Evolutionary conservation across 2,888 invertebrate species (phyloP).

Genomic region (Drosophila helvetica): DNA sequence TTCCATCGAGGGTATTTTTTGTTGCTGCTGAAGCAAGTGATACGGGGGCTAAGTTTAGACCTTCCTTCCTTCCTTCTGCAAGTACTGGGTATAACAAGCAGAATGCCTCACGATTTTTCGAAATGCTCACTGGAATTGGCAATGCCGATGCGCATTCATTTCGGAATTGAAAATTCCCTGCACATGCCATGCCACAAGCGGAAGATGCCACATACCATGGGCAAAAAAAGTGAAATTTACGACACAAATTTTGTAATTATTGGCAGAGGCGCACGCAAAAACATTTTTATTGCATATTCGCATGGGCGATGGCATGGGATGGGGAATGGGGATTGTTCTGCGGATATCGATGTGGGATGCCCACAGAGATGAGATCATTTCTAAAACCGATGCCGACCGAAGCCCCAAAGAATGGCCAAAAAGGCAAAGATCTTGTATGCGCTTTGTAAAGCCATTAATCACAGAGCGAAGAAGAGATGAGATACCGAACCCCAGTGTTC

Average conservation of each 20-base stretch:
- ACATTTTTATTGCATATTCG: constrained; percentile 38
- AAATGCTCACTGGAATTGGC: constrained; percentile 41
- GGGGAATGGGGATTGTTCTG: constrained; percentile 43
- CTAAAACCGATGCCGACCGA: constrained; percentile 56
- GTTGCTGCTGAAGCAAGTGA: too few relatives aligned
- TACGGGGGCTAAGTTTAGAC: too few relatives aligned
- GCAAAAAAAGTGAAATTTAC: constrained; percentile 41
- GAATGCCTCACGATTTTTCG: constrained; percentile 28
- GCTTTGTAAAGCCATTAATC: constrained; percentile 72
- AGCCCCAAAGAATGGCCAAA: constrained; percentile 55
- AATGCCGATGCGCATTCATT: constrained; percentile 33
- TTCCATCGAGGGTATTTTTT: too few relatives aligned
- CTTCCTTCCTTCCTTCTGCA: background rate
- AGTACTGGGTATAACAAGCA: constrained; percentile 16
- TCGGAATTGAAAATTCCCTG: constrained; percentile 44
- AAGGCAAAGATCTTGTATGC: constrained; percentile 40
- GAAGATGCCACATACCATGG: constrained; percentile 8
- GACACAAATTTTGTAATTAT: constrained; percentile 38
- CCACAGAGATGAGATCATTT: constrained; percentile 69
- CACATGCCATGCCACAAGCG: constrained; percentile 36
- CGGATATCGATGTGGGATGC: constrained; percentile 53
- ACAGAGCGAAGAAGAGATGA: constrained; percentile 48
- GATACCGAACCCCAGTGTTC: constrained; percentile 19
- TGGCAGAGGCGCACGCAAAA: constrained; percentile 7
- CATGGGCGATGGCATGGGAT: constrained; percentile 27